Evolutionary conservation across 1,140 invertebrate species (phyloP).

Genomic region (Panulirus ornatus): DNA sequence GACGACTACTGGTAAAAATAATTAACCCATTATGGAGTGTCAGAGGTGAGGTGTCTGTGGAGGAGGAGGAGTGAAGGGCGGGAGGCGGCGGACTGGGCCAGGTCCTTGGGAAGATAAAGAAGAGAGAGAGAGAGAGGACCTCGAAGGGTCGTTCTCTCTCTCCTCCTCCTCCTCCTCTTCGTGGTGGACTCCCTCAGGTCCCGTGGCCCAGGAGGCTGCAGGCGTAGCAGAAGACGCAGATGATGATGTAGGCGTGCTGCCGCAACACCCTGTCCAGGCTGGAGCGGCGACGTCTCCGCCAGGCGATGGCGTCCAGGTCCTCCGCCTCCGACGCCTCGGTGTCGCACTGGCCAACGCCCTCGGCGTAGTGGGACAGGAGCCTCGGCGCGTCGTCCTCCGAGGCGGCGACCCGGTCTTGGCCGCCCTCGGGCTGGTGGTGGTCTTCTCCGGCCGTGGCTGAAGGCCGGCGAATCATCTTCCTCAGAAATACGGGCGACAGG

Average conservation of each 20-base stretch:
- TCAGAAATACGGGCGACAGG: conserved; percentile 58
- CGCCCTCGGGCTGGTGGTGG: background rate
- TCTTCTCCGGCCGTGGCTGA: background rate
- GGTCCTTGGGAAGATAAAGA: background rate
- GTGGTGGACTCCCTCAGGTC: background rate
- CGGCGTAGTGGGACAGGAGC: background rate
- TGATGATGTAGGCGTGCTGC: conserved; percentile 64
- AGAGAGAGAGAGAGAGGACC: background rate
- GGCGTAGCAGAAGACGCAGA: conserved; percentile 49
- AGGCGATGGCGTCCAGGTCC: background rate
- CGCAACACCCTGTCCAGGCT: conserved; percentile 56
- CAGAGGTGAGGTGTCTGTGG: background rate
- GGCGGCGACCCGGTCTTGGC: background rate
- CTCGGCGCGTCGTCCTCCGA: background rate
- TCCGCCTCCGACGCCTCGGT: background rate
- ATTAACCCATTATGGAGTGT: no score
- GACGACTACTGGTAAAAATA: no score
- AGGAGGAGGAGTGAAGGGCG: background rate
- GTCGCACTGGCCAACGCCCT: background rate
- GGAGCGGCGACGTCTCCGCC: conserved; percentile 11
- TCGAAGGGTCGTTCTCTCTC: background rate
- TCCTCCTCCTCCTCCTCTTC: background rate
- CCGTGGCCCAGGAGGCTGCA: conserved; percentile 6
- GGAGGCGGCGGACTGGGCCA: background rate
- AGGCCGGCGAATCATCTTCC: conserved; percentile 41